These are phyloP conservation scores for Ciona savignyi DNA, from an alignment of 23 tunicate genomes.

Conservation along the genomic window DNA sequence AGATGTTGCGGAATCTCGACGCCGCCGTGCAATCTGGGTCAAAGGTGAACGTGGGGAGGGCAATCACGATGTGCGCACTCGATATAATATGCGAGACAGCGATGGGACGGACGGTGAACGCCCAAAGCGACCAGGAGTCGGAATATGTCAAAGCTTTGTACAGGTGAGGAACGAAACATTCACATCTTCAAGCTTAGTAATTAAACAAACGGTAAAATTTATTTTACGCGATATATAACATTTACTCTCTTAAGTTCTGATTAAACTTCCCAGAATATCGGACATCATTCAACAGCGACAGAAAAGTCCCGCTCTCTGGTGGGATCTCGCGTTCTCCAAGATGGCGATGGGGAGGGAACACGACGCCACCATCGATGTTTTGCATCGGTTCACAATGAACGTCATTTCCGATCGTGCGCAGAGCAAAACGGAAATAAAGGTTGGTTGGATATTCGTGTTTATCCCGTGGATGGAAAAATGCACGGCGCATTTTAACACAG, in stretches of 20 bases:
- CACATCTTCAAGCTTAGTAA: not conserved
- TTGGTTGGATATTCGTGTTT: not conserved
- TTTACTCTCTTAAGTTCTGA: not conserved
- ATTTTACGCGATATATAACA: not conserved
- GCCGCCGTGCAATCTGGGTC: not conserved
- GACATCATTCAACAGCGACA: conserved; percentile 70
- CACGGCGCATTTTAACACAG: no score
- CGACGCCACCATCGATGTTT: not conserved
- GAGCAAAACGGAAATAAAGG: not conserved
- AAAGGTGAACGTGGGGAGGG: conserved; percentile 7
- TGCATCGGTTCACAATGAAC: conserved; percentile 36
- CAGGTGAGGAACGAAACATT: conserved; percentile 4
- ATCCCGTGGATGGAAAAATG: conserved; percentile 8
- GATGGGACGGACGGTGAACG: conserved; percentile 24
- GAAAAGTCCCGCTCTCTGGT: conserved; percentile 65
- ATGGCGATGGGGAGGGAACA: conserved; percentile 37
- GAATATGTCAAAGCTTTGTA: conserved; percentile 17
- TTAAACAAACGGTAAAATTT: not conserved
- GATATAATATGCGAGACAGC: conserved; percentile 24
- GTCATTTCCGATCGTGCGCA: conserved; percentile 27
- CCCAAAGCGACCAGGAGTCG: conserved; percentile 3
- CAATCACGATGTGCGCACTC: conserved; percentile 11
- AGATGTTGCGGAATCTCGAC: not conserved
- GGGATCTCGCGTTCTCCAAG: conserved; percentile 31
- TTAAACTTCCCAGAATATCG: conserved; percentile 25